phyloP scores from a whole-genome alignment of 2,888 invertebrate species.

The Hemicrepidius hirtus region DNA sequence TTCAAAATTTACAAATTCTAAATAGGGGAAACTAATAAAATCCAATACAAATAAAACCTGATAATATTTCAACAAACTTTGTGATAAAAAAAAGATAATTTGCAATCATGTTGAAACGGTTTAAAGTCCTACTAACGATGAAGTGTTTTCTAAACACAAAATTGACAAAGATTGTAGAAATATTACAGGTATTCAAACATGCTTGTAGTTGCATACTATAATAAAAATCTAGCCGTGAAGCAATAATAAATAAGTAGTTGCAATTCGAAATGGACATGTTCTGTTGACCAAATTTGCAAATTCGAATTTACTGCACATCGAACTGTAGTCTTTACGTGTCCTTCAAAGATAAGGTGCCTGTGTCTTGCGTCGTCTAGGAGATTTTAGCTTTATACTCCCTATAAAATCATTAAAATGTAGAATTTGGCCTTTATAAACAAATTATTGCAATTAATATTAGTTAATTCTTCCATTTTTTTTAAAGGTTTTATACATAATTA shows the following conservation, averaged over 20 bases:
- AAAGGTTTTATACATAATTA: constrained; percentile 14
- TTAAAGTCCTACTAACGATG: too few relatives aligned
- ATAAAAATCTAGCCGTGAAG: constrained; percentile 36
- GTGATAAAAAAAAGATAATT: too few relatives aligned
- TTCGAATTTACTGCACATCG: constrained; percentile 54
- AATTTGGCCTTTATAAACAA: constrained; percentile 44
- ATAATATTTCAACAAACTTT: constrained; percentile 23
- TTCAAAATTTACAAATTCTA: constrained; percentile 17
- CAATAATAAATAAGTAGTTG: constrained; percentile 46
- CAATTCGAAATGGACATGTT: constrained; percentile 36
- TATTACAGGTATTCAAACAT: constrained; percentile 17
- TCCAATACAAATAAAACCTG: constrained; percentile 41
- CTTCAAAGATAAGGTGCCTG: constrained; percentile 50
- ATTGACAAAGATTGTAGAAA: constrained; percentile 22
- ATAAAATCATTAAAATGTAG: constrained; percentile 37
- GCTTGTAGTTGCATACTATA: constrained; percentile 43
- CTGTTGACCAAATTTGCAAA: constrained; percentile 50
- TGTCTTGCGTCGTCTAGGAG: constrained; percentile 46
- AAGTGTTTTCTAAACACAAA: too few relatives aligned
- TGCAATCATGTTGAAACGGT: too few relatives aligned
- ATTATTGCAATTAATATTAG: constrained; percentile 27
- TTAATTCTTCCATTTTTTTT: constrained; percentile 43
- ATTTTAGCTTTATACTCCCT: constrained; percentile 44
- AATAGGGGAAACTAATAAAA: constrained; percentile 46
- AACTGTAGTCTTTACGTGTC: constrained; percentile 49